phyloP scores from a whole-genome alignment of 2,113 vertebrate species.

The Mesocricetus auratus region DNA sequence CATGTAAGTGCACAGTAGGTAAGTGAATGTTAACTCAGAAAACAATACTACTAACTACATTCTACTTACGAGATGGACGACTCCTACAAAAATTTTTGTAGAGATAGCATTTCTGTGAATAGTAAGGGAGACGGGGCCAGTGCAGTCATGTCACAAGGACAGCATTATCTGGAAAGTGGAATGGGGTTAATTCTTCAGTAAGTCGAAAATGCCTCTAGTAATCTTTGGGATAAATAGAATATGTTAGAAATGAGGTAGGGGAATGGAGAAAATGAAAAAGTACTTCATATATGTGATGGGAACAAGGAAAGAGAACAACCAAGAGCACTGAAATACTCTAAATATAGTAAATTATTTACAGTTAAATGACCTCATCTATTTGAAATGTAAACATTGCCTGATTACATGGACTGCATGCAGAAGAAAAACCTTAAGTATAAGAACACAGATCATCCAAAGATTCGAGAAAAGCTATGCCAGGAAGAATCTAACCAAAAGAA shows the following conservation, averaged over 20 bases:
- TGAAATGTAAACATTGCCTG: conserved; percentile 25
- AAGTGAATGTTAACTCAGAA: background rate
- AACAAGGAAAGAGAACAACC: background rate
- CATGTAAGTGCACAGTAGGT: background rate
- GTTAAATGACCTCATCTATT: conserved; percentile 17
- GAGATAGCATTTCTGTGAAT: background rate
- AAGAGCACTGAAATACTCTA: background rate
- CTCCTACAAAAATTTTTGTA: background rate
- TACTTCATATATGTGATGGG: background rate
- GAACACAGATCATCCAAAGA: background rate
- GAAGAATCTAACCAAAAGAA: background rate
- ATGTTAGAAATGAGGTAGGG: background rate
- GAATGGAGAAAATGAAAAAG: background rate
- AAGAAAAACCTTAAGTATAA: background rate
- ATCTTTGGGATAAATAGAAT: background rate
- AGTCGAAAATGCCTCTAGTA: background rate
- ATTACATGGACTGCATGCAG: background rate
- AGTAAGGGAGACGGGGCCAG: background rate
- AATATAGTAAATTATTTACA: conserved; percentile 9
- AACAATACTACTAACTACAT: background rate
- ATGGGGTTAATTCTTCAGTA: background rate
- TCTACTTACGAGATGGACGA: background rate
- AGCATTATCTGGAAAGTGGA: background rate
- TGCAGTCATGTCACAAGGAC: background rate
- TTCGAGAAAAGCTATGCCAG: background rate